A percentile compares a stretch with the other conserved stretches of the same genome.
Evolutionary conservation across 2,888 invertebrate genomes (phyloP).

Genomic region (Sisyra terminalis): DNA sequence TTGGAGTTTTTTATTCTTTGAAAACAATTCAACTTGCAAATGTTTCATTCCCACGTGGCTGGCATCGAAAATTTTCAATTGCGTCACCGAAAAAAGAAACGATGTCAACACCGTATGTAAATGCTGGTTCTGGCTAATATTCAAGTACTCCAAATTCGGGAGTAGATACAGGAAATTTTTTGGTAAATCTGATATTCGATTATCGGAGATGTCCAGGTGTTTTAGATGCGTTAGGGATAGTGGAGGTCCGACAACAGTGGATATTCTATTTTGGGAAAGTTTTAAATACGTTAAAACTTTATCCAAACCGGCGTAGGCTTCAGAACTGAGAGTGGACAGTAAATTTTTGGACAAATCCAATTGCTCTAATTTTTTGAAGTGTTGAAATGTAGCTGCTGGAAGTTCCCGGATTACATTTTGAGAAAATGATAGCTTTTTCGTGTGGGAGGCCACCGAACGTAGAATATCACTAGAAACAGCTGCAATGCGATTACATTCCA

Average conservation of each 20-base stretch:
- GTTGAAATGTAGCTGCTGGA: conserved; percentile 62
- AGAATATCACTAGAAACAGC: conserved; percentile 68
- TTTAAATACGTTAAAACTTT: conserved; percentile 52
- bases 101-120: conserved; percentile 43
- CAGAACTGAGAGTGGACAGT: conserved; percentile 48
- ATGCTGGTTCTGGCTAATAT: conserved; percentile 59
- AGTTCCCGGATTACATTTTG: conserved; percentile 77
- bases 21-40: conserved; percentile 53
- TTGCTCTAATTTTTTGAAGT: conserved; percentile 52
- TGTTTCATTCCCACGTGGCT: conserved; percentile 58
- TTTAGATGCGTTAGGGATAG: conserved; percentile 45
- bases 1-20: conserved; percentile 46
- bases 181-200: conserved; percentile 56
- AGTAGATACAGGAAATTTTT: conserved; percentile 49
- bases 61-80: conserved; percentile 52
- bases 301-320: conserved; percentile 63
- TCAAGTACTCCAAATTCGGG: conserved; percentile 49
- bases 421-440: conserved; percentile 42
- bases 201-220: conserved; percentile 61
- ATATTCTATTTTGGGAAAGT: conserved; percentile 56
- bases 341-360: conserved; percentile 71
- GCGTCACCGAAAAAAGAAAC: conserved; percentile 53
- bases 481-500: conserved; percentile 77
- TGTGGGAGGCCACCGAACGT: conserved; percentile 41
- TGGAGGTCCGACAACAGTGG: conserved; percentile 45